phyloP scores from a whole-genome alignment of 1,140 invertebrate genomes.

The Drosophila busckii region DNA sequence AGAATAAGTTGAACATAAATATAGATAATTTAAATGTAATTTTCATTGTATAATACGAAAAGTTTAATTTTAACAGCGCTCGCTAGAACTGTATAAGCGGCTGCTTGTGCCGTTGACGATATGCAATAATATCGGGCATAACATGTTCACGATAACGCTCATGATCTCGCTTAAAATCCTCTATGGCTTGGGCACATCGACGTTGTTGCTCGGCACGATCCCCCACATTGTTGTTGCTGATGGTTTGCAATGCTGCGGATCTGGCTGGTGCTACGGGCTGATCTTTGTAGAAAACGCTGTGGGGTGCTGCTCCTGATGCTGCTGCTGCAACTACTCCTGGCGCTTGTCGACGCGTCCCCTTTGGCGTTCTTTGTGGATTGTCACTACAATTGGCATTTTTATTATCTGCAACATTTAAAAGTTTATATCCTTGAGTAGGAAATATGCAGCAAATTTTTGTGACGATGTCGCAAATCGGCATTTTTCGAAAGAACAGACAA shows the following conservation, averaged over 20 bases:
- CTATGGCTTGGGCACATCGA: conserved; percentile 12
- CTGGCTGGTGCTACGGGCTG: background rate
- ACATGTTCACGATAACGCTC: conserved; percentile 49
- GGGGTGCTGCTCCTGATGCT: too few relatives aligned
- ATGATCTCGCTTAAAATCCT: conserved; percentile 44
- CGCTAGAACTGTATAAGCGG: conserved; percentile 59
- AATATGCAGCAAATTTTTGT: conserved; percentile 36
- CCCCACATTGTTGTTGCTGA: conserved; percentile 10
- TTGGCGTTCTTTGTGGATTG: conserved; percentile 37
- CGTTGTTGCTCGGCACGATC: conserved; percentile 19
- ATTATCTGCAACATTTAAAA: conserved; percentile 44
- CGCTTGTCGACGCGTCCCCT: conserved; percentile 4
- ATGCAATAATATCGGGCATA: conserved; percentile 53
- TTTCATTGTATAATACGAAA: conserved; percentile 27
- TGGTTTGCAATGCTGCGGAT: conserved; percentile 38
- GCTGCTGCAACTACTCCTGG: too few relatives aligned
- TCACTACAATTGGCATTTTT: conserved; percentile 32
- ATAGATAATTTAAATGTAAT: conserved; percentile 21
- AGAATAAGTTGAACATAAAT: conserved; percentile 14
- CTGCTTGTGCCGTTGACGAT: conserved; percentile 37
- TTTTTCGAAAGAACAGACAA: conserved; percentile 1
- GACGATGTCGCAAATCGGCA: conserved; percentile 22
- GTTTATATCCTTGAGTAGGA: conserved; percentile 28
- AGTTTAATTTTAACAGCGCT: background rate
- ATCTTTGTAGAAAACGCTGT: conserved; percentile 35